phyloP scores from a whole-genome alignment of 1,140 invertebrate species.

The Ptiloglossa arizonensis region DNA sequence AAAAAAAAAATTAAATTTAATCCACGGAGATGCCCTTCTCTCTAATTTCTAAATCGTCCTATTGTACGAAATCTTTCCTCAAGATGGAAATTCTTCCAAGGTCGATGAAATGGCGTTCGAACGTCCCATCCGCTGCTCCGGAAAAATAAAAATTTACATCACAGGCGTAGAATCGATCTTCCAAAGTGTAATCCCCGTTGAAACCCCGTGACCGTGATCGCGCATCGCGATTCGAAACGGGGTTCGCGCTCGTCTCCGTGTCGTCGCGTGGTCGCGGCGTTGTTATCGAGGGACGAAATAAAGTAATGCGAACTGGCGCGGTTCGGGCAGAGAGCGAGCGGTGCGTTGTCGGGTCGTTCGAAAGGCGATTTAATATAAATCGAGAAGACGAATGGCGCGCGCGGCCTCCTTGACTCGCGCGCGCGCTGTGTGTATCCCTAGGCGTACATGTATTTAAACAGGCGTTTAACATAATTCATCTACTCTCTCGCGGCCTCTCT shows the following conservation, averaged over 20 bases:
- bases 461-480: conserved; percentile 81
- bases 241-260: no score
- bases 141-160: no score
- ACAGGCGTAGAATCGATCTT: no score
- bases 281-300: conserved; percentile 33
- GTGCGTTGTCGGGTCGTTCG: conserved; percentile 69
- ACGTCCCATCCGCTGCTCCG: no score
- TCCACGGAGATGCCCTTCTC: no score
- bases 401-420: conserved; percentile 71
- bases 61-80: no score
- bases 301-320: conserved; percentile 34
- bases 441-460: conserved; percentile 80
- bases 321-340: conserved; percentile 8
- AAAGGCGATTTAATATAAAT: conserved; percentile 77
- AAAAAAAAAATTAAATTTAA: no score
- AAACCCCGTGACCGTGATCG: no score
- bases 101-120: no score
- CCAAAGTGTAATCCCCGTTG: no score
- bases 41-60: no score
- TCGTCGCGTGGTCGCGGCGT: not conserved
- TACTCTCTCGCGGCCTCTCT: conserved; percentile 57
- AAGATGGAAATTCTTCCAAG: no score
- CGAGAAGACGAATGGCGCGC: conserved; percentile 78
- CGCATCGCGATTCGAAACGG: conserved; percentile 17
- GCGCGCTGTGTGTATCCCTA: conserved; percentile 71